Conservation (phyloP, 92 coral and sea anemone species). For the Palythoa caribaeorum region DNA sequence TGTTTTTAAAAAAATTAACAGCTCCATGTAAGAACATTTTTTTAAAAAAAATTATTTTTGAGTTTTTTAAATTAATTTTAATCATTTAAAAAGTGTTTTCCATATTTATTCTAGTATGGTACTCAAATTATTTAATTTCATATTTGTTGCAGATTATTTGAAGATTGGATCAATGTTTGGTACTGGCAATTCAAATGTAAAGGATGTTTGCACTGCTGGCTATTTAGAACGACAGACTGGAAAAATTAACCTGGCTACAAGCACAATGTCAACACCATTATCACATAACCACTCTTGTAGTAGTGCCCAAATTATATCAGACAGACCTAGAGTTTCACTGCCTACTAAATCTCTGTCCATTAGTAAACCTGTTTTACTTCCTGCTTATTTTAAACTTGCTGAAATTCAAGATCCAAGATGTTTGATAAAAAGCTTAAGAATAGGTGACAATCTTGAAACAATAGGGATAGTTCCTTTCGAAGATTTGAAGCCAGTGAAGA, state of each 20-base stretch:
- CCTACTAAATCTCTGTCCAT: not conserved
- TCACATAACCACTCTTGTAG: not conserved
- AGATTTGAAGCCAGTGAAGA: conserved; percentile 17
- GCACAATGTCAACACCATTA: not conserved
- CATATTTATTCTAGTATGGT: too few relatives aligned
- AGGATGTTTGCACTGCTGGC: not conserved
- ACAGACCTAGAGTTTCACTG: not conserved
- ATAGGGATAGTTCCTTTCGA: not conserved
- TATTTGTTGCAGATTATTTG: not conserved
- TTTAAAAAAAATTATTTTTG: too few relatives aligned
- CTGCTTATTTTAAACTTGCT: not conserved
- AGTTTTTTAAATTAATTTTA: too few relatives aligned
- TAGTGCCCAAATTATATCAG: not conserved
- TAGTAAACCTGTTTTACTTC: conserved; percentile 11
- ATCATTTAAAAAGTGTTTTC: too few relatives aligned
- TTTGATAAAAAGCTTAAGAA: not conserved
- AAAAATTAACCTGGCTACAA: not conserved
- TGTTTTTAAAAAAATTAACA: too few relatives aligned
- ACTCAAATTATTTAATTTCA: not conserved
- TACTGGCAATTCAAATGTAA: not conserved
- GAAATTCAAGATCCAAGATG: conserved; percentile 23
- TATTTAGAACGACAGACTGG: not conserved
- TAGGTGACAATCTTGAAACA: conserved; percentile 26
- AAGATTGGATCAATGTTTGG: not conserved
- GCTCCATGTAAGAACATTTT: too few relatives aligned